Evolutionary conservation across 1,140 invertebrate species (phyloP), one percentile per base, ranked within the genome.

Genomic region (Magallana ariakensis): DNA sequence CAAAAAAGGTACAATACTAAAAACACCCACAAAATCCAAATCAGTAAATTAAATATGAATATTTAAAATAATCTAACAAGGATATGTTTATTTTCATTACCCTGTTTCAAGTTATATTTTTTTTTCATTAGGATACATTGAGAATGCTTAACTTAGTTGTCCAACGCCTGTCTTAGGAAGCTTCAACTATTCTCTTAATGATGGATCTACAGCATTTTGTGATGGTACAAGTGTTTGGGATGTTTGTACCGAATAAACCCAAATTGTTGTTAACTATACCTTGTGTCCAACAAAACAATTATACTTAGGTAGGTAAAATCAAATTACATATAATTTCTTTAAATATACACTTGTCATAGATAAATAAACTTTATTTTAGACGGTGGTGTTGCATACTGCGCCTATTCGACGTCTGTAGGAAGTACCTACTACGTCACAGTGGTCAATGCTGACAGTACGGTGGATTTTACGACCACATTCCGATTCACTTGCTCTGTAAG

Each of bases 181-280:
- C 16, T 82, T 82, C 19, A 55, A 55, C 5, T 82, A 82, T 56
- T 54, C 80, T 5, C 33, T 55, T 53, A 82, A 82, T 82, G 46
- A 55, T 53, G 46, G 80, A 9, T 82, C 80, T 19, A 55, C 80
- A 54, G 9, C 46, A 54, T 55, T 19, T 22, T 82, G 80, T 56
- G 80, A 13, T 19, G n/a, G 16, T 7, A 22, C 15, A n/a, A 55
- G 46, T 1, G 80, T 82, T 16, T 82, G 80, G 80, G 46, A 82
- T 82, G 80, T 82, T n/a, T 82, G 80, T 54, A 26, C 46, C 16
- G 54, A 55, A 22, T 10, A 53, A 56, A 82, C 46, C 7, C 6
- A 54, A 53, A 82, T 82, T 33, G 54, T 56, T n/a, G 80, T 82
- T 9, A 82, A 82, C 46, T 82, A 82, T 53, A 82, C 80, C n/a